Percentiles rank a stretch among this genome's conserved stretches.
These are phyloP conservation scores for Sturmia bella DNA, from an alignment of 2,888 invertebrate species.

Conservation along the genomic window DNA sequence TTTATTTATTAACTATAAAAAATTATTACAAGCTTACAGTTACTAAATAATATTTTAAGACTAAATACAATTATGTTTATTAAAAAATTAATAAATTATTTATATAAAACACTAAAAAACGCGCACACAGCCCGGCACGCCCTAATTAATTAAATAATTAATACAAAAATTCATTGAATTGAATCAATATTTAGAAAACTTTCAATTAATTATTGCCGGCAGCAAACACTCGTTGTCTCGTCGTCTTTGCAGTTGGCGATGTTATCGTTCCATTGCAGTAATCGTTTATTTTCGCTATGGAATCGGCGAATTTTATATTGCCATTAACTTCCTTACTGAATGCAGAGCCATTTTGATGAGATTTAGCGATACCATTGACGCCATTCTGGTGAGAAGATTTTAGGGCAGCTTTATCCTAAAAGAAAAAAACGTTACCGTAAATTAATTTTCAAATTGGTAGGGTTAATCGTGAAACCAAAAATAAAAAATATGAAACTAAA, in stretches of 20 bases:
- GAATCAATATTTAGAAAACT: slow-evolving; percentile 47
- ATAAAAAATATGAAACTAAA: background rate
- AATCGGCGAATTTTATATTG: slow-evolving; percentile 75
- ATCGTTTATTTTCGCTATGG: slow-evolving; percentile 75
- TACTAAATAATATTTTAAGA: slow-evolving; percentile 57
- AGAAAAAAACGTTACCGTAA: no score
- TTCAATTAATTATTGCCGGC: slow-evolving; percentile 77
- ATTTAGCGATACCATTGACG: slow-evolving; percentile 65
- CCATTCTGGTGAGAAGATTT: slow-evolving; percentile 68
- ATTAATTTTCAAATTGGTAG: no score
- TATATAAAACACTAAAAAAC: slow-evolving; percentile 57
- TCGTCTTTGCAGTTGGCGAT: slow-evolving; percentile 73
- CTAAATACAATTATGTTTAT: slow-evolving; percentile 67
- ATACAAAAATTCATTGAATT: slow-evolving; percentile 60
- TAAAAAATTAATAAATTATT: slow-evolving; percentile 70
- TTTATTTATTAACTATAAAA: slow-evolving; percentile 21
- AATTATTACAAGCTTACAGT: slow-evolving; percentile 54
- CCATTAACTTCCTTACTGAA: slow-evolving; percentile 74
- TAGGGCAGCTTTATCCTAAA: slow-evolving; percentile 73
- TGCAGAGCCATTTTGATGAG: slow-evolving; percentile 59
- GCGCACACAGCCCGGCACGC: slow-evolving; percentile 37
- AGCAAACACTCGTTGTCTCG: slow-evolving; percentile 80
- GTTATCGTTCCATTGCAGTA: slow-evolving; percentile 73
- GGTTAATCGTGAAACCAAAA: no score
- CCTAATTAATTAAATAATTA: slow-evolving; percentile 57